Evolutionary conservation across 2,797 vertebrate genomes (phyloP).

Genomic region (Xenops minutus): DNA sequence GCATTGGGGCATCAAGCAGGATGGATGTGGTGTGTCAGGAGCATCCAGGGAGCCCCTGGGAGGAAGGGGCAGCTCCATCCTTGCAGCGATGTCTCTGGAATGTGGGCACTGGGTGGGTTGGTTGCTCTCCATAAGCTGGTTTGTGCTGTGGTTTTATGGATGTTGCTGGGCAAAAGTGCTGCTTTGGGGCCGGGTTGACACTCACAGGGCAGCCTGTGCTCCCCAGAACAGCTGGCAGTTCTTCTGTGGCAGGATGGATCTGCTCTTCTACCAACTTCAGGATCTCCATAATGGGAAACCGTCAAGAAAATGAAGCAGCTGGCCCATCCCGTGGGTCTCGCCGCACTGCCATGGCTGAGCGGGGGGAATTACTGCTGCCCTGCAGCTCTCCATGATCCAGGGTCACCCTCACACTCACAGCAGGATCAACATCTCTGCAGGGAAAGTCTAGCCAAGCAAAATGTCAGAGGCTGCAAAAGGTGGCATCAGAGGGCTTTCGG

Average conservation of each 20-base stretch:
- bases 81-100: neutral
- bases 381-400: neutral
- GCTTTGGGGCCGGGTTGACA: neutral
- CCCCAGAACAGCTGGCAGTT: neutral
- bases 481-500: neutral
- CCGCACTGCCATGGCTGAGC: accelerated
- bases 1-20: neutral
- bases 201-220: neutral
- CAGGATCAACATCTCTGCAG: neutral
- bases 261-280: neutral
- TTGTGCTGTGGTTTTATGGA: neutral
- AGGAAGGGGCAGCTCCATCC: neutral
- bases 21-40: neutral
- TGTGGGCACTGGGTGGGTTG: accelerated
- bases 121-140: neutral
- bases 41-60: neutral
- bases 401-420: neutral
- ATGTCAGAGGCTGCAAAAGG: neutral
- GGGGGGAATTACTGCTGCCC: neutral
- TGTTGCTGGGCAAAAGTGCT: neutral
- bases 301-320: neutral
- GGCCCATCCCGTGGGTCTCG: accelerated
- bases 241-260: neutral
- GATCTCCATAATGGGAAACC: neutral
- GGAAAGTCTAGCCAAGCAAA: neutral